These are phyloP conservation scores for Erebia epiphron DNA, from an alignment of 2,888 invertebrate genomes.

Conservation along the genomic window DNA sequence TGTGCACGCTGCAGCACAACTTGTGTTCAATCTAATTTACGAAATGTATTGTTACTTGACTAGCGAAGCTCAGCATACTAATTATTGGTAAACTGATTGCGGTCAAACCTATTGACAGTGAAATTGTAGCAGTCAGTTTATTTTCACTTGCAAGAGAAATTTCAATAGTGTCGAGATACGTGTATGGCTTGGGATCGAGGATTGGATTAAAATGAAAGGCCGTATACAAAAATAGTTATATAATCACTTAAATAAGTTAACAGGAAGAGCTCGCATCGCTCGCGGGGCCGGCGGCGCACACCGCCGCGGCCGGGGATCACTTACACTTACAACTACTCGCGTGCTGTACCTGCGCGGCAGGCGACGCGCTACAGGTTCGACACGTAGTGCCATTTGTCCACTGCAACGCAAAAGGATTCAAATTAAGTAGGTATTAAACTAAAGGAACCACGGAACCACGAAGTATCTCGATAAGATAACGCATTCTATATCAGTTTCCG, in stretches of 20 bases:
- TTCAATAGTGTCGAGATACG: background rate
- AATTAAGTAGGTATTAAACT: background rate
- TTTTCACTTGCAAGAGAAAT: background rate
- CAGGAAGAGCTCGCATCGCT: conserved; percentile 5
- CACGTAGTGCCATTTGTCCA: conserved; percentile 73
- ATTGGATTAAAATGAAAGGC: background rate
- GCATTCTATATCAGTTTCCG: background rate
- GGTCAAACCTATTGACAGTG: too few relatives aligned
- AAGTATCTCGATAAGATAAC: background rate
- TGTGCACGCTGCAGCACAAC: too few relatives aligned
- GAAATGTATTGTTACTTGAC: too few relatives aligned
- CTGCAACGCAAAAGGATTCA: conserved; percentile 50
- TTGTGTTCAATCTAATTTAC: too few relatives aligned
- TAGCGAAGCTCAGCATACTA: too few relatives aligned
- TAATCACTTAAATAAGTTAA: conserved; percentile 26
- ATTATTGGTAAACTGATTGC: too few relatives aligned
- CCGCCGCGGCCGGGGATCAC: background rate
- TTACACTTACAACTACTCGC: background rate
- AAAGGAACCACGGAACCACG: background rate
- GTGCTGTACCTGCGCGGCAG: background rate
- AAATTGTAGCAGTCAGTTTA: background rate
- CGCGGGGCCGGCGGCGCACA: background rate
- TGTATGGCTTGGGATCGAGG: background rate
- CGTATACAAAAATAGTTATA: conserved; percentile 16
- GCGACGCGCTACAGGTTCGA: conserved; percentile 56